Evolutionary conservation across 2,888 invertebrate species (phyloP).

Genomic region (Pachymerium ferrugineum): DNA sequence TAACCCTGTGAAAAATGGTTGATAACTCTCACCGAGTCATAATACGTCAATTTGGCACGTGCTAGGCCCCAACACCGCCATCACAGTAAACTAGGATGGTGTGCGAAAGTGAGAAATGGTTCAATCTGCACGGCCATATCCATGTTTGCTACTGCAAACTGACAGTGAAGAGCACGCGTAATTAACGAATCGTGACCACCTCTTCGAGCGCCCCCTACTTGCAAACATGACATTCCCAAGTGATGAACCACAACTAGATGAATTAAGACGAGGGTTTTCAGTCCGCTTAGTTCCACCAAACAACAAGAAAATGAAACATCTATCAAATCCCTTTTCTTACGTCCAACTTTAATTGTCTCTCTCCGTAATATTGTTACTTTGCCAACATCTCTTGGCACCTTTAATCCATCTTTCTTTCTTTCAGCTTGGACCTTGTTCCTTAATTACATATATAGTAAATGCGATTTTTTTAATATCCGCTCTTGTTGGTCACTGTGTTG

Average conservation of each 20-base stretch:
- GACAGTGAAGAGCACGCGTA: conserved; percentile 19
- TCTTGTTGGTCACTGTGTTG: conserved; percentile 15
- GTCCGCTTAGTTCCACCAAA: background rate
- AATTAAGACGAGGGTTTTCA: conserved; percentile 6
- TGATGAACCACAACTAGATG: conserved; percentile 16
- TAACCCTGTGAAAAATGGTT: background rate
- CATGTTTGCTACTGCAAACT: conserved; percentile 25
- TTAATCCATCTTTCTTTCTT: conserved; percentile 20
- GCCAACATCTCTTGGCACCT: background rate
- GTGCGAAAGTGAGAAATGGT: conserved; percentile 21
- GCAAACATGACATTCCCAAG: background rate
- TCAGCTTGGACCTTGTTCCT: background rate
- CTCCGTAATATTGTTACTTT: background rate
- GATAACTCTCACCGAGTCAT: background rate
- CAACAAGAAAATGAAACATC: background rate
- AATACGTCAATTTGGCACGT: conserved; percentile 15
- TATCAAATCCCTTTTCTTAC: background rate
- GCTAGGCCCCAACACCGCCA: background rate
- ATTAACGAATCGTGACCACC: conserved; percentile 23
- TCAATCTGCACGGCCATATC: conserved; percentile 15
- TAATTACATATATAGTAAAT: conserved; percentile 8
- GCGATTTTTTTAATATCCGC: conserved; percentile 11
- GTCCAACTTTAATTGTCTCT: background rate
- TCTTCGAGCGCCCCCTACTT: background rate
- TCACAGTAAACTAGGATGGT: background rate